Base-by-base conservation (phyloP, 92 coral and sea anemone species). In the Hydrozoanthus gracilis region DNA sequence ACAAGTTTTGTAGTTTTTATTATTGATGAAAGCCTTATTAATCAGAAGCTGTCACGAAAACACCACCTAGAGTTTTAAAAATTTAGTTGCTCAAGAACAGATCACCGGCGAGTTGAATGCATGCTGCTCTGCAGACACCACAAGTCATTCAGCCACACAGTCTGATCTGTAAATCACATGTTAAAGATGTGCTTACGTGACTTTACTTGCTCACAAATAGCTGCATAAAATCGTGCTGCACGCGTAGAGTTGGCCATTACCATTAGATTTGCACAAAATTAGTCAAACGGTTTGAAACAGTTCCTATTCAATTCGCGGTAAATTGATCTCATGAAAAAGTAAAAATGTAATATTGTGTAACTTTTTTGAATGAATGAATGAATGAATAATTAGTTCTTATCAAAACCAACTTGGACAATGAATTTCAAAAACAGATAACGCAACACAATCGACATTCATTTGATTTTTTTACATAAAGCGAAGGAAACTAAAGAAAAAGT, bases 81-180 rank as follows among this genome's bases (percentile, higher is more conserved):
- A 4, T 35, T 67, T 27, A 68, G 46, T 47, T 47, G 73, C 9
- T 68, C 39, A 68, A 68, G 73, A 35, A 20, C 13, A 35, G 39
- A 3, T 17, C 27, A 2, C 48, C 7, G 46, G 18, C 35, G 45
- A 67, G 11, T 67, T 27, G 39, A 11, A 17, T 67, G 46, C 27
- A 6, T 9, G 46, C 27, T 3, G 45, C 10, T 5, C 12, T 20
- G 35, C 72, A 6, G 7, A 39, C 20, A 16, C 51, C 61, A 4
- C 8, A 20, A n/a, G 9, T n/a, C 46, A 20, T 16, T 75, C 45
- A 51, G 79, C 47, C 62, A 46, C 62, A 18, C 79, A 51, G 8
- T 50, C 15, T 75, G 50, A 75, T 75, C 18, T 60, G 7, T 17
- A 50, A 74, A 74, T 74, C 78, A 74, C 58, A 74, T 18, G 61